Conservation (phyloP, 2,888 invertebrate species). For the Cotesia congregata region DNA sequence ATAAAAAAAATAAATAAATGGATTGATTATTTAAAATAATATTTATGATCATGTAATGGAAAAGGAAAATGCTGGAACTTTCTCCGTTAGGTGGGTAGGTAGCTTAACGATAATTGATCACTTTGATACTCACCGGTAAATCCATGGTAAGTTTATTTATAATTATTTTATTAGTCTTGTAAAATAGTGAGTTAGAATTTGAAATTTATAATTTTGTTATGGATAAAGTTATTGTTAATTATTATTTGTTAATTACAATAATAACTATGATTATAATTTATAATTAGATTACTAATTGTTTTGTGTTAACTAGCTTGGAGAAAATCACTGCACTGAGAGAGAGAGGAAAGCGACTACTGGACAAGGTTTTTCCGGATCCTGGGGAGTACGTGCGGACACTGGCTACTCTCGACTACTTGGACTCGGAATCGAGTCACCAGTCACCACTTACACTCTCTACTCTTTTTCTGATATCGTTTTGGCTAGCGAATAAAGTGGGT, state of each 20-base stretch:
- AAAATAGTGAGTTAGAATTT: neutral
- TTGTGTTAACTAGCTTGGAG: neutral
- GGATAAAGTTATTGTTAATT: no score
- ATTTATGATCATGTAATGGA: neutral
- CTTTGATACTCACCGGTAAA: conserved; percentile 37
- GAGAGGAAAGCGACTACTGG: neutral
- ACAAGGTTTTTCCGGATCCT: conserved; percentile 16
- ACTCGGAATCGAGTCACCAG: neutral
- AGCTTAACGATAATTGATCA: neutral
- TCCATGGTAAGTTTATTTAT: conserved; percentile 23
- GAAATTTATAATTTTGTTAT: no score
- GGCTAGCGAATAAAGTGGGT: neutral
- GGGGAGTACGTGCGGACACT: neutral
- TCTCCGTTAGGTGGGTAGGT: neutral
- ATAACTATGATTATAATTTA: neutral
- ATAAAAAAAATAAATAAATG: no score
- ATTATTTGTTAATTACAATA: no score
- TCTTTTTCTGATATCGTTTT: neutral
- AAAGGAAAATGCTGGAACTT: neutral
- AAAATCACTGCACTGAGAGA: conserved; percentile 5
- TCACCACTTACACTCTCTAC: neutral
- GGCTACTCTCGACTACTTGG: conserved; percentile 6
- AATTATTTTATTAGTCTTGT: neutral
- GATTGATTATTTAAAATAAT: neutral
- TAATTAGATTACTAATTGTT: conserved; percentile 9